phyloP scores from a whole-genome alignment of 1,140 invertebrate genomes.

The Nasonia longicornis region DNA sequence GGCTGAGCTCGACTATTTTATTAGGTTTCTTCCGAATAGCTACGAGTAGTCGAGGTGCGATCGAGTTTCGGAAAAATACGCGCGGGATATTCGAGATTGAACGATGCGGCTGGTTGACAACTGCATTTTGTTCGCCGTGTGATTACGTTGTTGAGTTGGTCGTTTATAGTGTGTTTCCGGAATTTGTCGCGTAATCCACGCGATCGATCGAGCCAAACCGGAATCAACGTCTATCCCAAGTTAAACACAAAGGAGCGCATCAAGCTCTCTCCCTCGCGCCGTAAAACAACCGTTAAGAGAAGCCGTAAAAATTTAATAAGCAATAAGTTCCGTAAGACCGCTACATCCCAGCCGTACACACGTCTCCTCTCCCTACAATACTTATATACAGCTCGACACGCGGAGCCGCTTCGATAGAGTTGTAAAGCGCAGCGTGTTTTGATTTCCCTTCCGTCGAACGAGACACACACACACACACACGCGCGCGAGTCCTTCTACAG shows the following conservation, averaged over 20 bases:
- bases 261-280: background rate
- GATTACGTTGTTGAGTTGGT: too few relatives aligned
- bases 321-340: background rate
- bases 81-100: background rate
- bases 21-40: background rate
- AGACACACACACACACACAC: too few relatives aligned
- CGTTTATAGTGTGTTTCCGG: too few relatives aligned
- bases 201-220: background rate
- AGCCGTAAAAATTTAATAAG: background rate
- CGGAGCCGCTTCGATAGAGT: background rate
- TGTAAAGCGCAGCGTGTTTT: background rate
- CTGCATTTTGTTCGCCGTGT: too few relatives aligned
- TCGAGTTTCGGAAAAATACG: background rate
- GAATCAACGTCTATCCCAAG: too few relatives aligned
- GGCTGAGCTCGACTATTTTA: constrained; percentile 16
- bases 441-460: background rate
- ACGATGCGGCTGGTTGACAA: background rate
- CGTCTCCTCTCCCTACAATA: too few relatives aligned
- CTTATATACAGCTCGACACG: too few relatives aligned
- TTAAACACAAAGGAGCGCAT: too few relatives aligned
- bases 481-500: too few relatives aligned
- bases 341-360: too few relatives aligned
- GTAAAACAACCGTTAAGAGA: background rate
- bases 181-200: too few relatives aligned
- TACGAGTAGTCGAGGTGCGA: background rate